A percentile compares a stretch with the other conserved stretches of the same genome.
Conservation (phyloP, 2,113 vertebrate species). For the Pagrus major region DNA sequence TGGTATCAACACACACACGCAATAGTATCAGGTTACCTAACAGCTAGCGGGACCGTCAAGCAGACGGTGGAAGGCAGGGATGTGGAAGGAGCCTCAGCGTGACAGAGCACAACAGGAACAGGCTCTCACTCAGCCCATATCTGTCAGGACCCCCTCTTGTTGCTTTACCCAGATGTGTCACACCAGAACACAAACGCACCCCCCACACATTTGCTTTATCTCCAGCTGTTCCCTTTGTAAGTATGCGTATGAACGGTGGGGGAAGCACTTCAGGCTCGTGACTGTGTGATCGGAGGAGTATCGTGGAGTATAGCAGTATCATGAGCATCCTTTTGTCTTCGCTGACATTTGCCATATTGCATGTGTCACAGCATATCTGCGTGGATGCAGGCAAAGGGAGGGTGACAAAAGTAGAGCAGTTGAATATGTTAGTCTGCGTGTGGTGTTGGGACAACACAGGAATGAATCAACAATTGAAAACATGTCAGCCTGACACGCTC, state of each 20-base stretch:
- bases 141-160: conserved; percentile 68
- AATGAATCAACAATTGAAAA: conserved; percentile 41
- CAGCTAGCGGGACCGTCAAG: conserved; percentile 48
- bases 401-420: conserved; percentile 52
- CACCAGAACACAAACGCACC: conserved; percentile 54
- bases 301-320: no score
- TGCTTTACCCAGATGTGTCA: conserved; percentile 73
- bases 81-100: conserved; percentile 61
- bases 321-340: conserved; percentile 27
- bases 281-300: conserved; percentile 17
- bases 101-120: conserved; percentile 68
- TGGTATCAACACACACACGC: conserved; percentile 1
- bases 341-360: conserved; percentile 56
- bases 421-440: conserved; percentile 36
- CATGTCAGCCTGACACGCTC: conserved; percentile 10
- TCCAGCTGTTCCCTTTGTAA: conserved; percentile 61
- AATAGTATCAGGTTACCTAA: conserved; percentile 57
- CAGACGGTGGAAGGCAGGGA: conserved; percentile 51
- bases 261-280: conserved; percentile 2
- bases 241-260: background rate
- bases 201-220: conserved; percentile 43
- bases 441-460: conserved; percentile 27
- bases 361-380: conserved; percentile 47
- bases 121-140: conserved; percentile 64
- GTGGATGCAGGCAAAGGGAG: conserved; percentile 27